Conservation (phyloP, 2,797 vertebrate genomes). For the Heteromormyrus szaboi region DNA sequence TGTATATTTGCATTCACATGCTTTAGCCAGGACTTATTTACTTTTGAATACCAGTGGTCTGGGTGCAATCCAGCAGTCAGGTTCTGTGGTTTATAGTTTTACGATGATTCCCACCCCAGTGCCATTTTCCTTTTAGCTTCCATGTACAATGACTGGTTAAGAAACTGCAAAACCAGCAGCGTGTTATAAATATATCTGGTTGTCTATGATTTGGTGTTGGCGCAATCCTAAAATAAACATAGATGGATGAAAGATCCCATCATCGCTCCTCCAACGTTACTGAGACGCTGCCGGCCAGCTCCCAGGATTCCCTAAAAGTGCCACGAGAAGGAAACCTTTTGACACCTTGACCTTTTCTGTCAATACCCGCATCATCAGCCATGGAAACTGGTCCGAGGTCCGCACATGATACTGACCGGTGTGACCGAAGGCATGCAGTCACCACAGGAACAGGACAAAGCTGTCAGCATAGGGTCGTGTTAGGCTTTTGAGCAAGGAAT, state of each 20-base stretch:
- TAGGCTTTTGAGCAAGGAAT: background rate
- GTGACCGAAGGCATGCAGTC: background rate
- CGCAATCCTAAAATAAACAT: background rate
- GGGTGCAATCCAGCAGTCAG: background rate
- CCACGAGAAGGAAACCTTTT: background rate
- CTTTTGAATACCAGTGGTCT: slow-evolving; percentile 8
- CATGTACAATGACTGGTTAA: background rate
- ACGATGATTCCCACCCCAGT: background rate
- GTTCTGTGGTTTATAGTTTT: background rate
- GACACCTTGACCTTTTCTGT: background rate
- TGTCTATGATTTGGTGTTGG: background rate
- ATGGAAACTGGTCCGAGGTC: background rate
- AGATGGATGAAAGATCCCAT: background rate
- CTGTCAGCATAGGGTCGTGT: background rate
- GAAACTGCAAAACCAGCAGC: background rate
- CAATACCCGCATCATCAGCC: background rate
- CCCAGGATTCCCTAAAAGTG: background rate
- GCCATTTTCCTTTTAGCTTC: background rate
- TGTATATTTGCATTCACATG: background rate
- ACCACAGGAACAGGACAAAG: background rate
- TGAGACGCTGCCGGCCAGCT: background rate
- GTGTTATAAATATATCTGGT: background rate
- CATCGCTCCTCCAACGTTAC: background rate
- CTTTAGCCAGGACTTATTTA: background rate
- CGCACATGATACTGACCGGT: background rate